Conservation (phyloP, 2,888 invertebrate species). For the Sylvicola cinctus region DNA sequence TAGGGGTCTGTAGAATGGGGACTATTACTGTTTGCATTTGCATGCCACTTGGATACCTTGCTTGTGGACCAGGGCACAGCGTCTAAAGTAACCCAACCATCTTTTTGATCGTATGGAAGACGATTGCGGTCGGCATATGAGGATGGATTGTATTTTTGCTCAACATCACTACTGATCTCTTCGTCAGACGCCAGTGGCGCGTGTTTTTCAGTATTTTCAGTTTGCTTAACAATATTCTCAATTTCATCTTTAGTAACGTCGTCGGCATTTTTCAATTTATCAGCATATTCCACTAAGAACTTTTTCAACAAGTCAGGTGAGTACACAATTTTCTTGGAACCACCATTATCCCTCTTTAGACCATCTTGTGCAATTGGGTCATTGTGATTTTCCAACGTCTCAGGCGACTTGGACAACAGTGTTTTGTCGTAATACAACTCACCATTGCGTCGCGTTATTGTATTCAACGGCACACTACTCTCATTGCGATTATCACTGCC, state of each 20-base stretch:
- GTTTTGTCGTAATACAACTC: neutral
- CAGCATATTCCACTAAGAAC: conserved; percentile 36
- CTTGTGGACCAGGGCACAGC: conserved; percentile 62
- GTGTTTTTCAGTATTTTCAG: conserved; percentile 1
- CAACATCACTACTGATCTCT: too few relatives aligned
- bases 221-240: neutral
- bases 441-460: neutral
- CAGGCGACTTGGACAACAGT: neutral
- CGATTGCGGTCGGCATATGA: conserved; percentile 21
- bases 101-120: conserved; percentile 34
- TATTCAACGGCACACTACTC: neutral
- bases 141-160: conserved; percentile 13
- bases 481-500: conserved; percentile 4
- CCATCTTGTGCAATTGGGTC: neutral
- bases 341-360: neutral
- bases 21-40: conserved; percentile 18
- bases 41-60: conserved; percentile 63
- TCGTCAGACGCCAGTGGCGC: neutral
- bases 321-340: conserved; percentile 20
- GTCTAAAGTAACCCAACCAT: conserved; percentile 59
- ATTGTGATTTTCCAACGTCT: conserved; percentile 2
- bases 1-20: too few relatives aligned
- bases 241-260: conserved; percentile 1
- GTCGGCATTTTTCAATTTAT: conserved; percentile 25
- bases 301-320: conserved; percentile 38